A percentile compares a stretch with the other conserved stretches of the same genome.
These are phyloP conservation scores for Clinocottus analis DNA, from an alignment of 2,113 vertebrate species.

Conservation along the genomic window DNA sequence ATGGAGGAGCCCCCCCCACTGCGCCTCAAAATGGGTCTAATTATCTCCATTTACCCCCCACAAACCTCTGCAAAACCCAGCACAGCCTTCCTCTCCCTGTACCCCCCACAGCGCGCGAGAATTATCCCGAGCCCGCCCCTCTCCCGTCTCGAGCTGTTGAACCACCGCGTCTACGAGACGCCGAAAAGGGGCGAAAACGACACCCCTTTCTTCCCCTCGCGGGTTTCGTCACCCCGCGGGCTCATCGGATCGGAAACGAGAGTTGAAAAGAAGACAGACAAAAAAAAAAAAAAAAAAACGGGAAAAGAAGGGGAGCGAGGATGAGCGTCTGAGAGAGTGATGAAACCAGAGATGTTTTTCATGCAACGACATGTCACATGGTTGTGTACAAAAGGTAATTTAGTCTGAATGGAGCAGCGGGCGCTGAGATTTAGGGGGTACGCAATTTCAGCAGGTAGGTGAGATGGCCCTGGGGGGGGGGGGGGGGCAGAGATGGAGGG, in stretches of 20 bases:
- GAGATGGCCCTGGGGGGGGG: constrained; percentile 14
- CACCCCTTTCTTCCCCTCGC: background rate
- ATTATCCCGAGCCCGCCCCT: constrained; percentile 23
- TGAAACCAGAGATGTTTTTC: constrained; percentile 69
- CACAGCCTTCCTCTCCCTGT: constrained; percentile 7
- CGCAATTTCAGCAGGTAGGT: constrained; percentile 56
- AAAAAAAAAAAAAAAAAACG: constrained; percentile 5
- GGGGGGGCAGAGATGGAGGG: background rate
- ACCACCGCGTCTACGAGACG: constrained; percentile 44
- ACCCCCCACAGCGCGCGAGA: constrained; percentile 33
- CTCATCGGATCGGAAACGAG: constrained; percentile 61
- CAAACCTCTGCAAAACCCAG: constrained; percentile 23
- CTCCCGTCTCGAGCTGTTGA: constrained; percentile 22
- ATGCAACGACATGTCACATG: constrained; percentile 62
- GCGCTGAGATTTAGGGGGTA: constrained; percentile 45
- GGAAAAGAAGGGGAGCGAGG: constrained; percentile 29
- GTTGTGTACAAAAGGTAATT: constrained; percentile 71
- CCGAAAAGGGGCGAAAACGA: no score
- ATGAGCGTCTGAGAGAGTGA: constrained; percentile 53
- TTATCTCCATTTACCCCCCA: constrained; percentile 68
- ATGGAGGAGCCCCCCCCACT: constrained; percentile 14
- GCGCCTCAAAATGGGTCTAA: constrained; percentile 49
- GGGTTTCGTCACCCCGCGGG: constrained; percentile 47
- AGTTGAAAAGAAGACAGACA: constrained; percentile 5
- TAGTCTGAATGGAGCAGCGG: constrained; percentile 58